Evolutionary conservation across 2,797 vertebrate species (phyloP), one percentile per base, ranked within the genome.

Genomic region (Myotis myotis): DNA sequence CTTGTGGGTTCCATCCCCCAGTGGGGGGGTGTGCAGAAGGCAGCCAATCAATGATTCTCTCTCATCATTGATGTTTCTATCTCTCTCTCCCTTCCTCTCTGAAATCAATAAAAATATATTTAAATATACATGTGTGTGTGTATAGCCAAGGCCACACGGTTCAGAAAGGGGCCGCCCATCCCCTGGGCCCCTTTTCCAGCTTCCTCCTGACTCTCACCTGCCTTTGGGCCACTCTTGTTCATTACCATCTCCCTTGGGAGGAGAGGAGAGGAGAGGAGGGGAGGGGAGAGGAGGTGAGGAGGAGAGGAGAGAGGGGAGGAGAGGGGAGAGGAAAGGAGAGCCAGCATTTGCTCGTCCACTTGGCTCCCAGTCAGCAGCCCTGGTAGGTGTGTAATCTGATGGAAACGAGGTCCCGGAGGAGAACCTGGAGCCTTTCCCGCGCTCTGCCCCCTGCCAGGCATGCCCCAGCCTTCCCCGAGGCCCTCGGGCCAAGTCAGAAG

Each of bases 341-440:
- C 96, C 96, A 96, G 89, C 66, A 20, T 85, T 30, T 57, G 91
- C 94, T 85, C 82, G 95, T 96, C 96, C 95, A 4, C 62, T 76
- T 96, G 96, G 97, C 95, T 94, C 70, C 55, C 3, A 20, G 83
- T 93, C 97, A 95, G 81, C 87, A 57, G 12, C 94, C 74, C 87
- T 95, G 94, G 83, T 80, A 75, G 57, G 75, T 71, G 86, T 89
- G 86, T 93, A 95, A 97, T 96, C 97, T 95, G 97, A 97, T 96
- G 96, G 96, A 93, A 76, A 88, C 83, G 2, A 25, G 89, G 96
- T 96, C 95, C 96, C 93, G 96, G 89, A 87, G 10, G 70, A 74
- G 96, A 88, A 81, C 53, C 89, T 97, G 96, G 97, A 95, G 78
- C 57, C 76, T 25, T 94, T 96, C 89, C 95, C 96, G 95, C 95